phyloP scores from a whole-genome alignment of 2,888 invertebrate genomes.

The Coecobrya sp. region DNA sequence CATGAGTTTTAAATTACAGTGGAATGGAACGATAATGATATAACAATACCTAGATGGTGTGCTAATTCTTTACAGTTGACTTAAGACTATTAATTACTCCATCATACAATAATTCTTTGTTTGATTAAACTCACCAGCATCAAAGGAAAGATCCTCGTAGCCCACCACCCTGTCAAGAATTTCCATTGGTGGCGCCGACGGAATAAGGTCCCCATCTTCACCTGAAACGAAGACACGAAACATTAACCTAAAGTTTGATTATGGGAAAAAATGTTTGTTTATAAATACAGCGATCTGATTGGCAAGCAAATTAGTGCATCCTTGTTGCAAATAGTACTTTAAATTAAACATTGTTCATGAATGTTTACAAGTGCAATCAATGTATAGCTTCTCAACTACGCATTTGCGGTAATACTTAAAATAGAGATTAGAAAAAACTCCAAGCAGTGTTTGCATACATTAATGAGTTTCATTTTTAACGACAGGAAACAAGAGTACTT shows the following conservation, averaged over 20 bases:
- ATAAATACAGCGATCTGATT: background rate
- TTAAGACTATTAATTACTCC: background rate
- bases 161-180: slow-evolving; percentile 88
- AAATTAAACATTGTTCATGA: too few relatives aligned
- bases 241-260: background rate
- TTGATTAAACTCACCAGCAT: slow-evolving; percentile 87
- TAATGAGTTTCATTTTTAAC: background rate
- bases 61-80: background rate
- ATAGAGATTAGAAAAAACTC: too few relatives aligned
- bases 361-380: too few relatives aligned
- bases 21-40: background rate
- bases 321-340: background rate
- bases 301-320: background rate
- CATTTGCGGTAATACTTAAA: too few relatives aligned
- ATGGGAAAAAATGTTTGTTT: too few relatives aligned
- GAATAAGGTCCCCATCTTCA: slow-evolving; percentile 87
- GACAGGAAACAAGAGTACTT: background rate
- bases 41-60: background rate
- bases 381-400: too few relatives aligned
- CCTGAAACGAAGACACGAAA: slow-evolving; percentile 82
- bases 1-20: background rate
- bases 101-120: background rate
- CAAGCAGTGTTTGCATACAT: background rate
- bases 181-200: slow-evolving; percentile 88
- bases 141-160: slow-evolving; percentile 88